A percentile compares a stretch with the other conserved stretches of the same genome.
These are phyloP conservation scores for Tachina fera DNA, from an alignment of 2,888 invertebrate genomes.

Conservation along the genomic window DNA sequence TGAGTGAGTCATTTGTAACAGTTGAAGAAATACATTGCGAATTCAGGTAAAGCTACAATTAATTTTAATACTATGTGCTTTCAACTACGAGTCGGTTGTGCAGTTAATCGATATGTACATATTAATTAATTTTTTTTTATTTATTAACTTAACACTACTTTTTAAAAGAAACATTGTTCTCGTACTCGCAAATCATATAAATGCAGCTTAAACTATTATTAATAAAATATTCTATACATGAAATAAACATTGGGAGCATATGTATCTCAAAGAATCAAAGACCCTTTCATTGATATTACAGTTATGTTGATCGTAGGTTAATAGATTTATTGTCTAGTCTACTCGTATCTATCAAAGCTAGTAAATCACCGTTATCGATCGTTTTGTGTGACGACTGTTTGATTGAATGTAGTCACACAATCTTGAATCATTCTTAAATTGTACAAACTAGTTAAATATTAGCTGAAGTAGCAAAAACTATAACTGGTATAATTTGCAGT, in stretches of 20 bases:
- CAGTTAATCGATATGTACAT: not conserved
- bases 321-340: not conserved
- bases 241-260: conserved; percentile 18
- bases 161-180: not conserved
- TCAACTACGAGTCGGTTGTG: not conserved
- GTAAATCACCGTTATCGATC: conserved; percentile 27
- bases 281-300: conserved; percentile 11
- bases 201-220: not conserved
- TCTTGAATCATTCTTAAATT: conserved; percentile 2
- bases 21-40: not conserved
- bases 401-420: conserved; percentile 34
- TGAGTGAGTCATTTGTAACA: conserved; percentile 21
- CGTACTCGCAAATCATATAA: not conserved
- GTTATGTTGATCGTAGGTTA: not conserved
- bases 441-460: conserved; percentile 12
- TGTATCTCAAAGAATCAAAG: not conserved
- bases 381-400: conserved; percentile 9
- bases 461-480: conserved; percentile 21
- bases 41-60: not conserved
- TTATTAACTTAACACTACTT: not conserved
- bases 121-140: too few relatives aligned
- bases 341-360: not conserved
- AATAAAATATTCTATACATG: not conserved
- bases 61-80: conserved; percentile 2
- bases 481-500: conserved; percentile 59